Base-by-base conservation (phyloP, 2,113 vertebrate genomes). In the Calonectris borealis region DNA sequence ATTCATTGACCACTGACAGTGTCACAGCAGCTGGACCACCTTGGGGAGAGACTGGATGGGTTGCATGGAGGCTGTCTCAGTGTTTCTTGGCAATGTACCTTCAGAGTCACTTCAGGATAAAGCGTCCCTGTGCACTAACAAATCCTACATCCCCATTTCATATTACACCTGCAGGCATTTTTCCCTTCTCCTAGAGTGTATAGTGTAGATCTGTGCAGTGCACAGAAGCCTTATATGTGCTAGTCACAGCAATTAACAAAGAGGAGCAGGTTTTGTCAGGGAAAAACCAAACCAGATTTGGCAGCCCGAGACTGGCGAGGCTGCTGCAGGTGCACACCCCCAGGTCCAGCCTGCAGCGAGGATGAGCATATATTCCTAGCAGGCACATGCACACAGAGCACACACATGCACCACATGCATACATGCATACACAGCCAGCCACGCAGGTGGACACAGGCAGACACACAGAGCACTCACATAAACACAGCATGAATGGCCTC, bases 281-380 rank as follows among this genome's bases (percentile, higher is more conserved):
- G 32, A 31, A 55, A 87, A 69, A 36, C 29, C 10, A 8, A 14
- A 13, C 25, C 60, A 25, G 18, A 27, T 34, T 49, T 62, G n/a
- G 21, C 40, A 79, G 52, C 18, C 58, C 0, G 1, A 42, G 52
- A 34, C n/a, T 25, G 19, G 31, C 1, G 2, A 68, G n/a, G 26
- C n/a, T 61, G 36, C 61, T 0, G 2, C 55, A 80, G 22, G 32
- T 69, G n/a, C 26, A 21, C 13, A 31, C 9, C 54, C n/a, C 7
- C 5, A 60, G 51, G 58, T 44, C 73, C 58, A 60, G 57, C 26
- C 32, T 1, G 1, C 44, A 42, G 44, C 3, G 0, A 51, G 16
- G 42, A 29, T 22, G 17, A 58, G 17, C 24, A n/a, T 40, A 22
- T 26, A 46, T n/a, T 78, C 29, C 17, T 25, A 13, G 34, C 20